These are phyloP conservation scores for Amiota minor DNA, from an alignment of 2,888 invertebrate species.

Conservation along the genomic window DNA sequence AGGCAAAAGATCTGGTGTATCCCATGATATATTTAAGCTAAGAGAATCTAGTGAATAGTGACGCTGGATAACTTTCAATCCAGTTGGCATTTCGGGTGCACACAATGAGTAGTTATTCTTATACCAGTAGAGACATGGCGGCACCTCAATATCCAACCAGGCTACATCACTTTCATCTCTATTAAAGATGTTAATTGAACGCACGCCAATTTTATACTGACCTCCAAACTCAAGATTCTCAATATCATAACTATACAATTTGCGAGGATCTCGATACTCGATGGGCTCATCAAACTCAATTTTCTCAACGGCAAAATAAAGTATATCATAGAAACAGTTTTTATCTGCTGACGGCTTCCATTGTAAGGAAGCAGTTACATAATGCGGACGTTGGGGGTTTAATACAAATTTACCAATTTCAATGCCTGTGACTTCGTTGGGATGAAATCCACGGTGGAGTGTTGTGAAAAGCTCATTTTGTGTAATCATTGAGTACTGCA, in stretches of 20 bases:
- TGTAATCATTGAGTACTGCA: constrained; percentile 63
- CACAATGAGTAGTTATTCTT: constrained; percentile 74
- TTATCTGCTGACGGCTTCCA: constrained; percentile 74
- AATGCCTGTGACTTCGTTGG: constrained; percentile 71
- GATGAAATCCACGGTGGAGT: constrained; percentile 68
- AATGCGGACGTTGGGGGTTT: constrained; percentile 53
- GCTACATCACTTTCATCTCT: constrained; percentile 66
- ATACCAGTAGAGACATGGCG: constrained; percentile 74
- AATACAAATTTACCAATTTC: constrained; percentile 60
- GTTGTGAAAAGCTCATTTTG: constrained; percentile 63
- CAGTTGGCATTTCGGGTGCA: constrained; percentile 72
- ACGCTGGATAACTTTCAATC: constrained; percentile 61
- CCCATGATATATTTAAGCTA: constrained; percentile 75
- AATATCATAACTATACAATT: constrained; percentile 70
- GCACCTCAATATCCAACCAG: constrained; percentile 71
- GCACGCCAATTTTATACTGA: constrained; percentile 73
- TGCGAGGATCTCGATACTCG: constrained; percentile 64
- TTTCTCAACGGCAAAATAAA: constrained; percentile 62
- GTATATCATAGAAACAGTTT: constrained; percentile 73
- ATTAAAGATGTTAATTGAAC: constrained; percentile 67
- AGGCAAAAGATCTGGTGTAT: constrained; percentile 72
- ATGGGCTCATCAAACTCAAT: constrained; percentile 60
- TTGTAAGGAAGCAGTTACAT: constrained; percentile 71
- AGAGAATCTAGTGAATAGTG: constrained; percentile 66
- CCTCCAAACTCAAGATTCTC: constrained; percentile 72